Base-by-base conservation (phyloP, 2,797 vertebrate genomes). In the Sebastes vulpes region DNA sequence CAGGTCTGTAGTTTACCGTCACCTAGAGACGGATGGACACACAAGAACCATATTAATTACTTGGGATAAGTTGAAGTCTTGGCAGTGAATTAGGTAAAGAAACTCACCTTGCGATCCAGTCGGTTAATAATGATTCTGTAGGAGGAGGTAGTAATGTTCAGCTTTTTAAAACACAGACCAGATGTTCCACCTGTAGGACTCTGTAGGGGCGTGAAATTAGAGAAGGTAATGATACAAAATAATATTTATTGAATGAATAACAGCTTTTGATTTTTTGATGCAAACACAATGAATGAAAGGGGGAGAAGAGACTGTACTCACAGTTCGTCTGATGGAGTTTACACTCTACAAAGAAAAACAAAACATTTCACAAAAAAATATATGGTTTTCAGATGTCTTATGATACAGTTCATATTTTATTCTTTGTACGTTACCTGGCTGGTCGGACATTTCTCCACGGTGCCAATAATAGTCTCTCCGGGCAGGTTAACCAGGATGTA, bases 141-240 rank as follows among this genome's bases (percentile, higher is more conserved):
- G 42, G 95, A 86, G 35, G 89, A 83, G 83, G 97, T 98, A 57
- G 98, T 98, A 75, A 99, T 96, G 88, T 99, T 99, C 77, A 99
- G 90, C 92, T 98, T 99, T 90, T 97, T 99, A 92, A 99, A 99
- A 93, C 99, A 99, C 79, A 99, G 96, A 54, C 98, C 98, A 65
- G 97, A 98, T 65, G 97, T 97, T 87, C 96, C 97, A 85, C 97
- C 97, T 79, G 97, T 96, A 21, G 97, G 95, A 88, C 94, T 96
- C 98, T 99, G 84, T 11, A 25, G 9, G 25, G 5, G 54, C 68
- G 9, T 5, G 26, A 60, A 56, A 58, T 77, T n/a, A 56, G 12
- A 78, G n/a, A 57, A 69, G 21, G 3, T 28, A 21, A 52, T 25
- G 0, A 58, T 11, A 59, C 4, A 52, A 25, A 11, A 81, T 11